Evolutionary conservation across 2,113 vertebrate species (phyloP).

Genomic region (Lophius piscatorius): DNA sequence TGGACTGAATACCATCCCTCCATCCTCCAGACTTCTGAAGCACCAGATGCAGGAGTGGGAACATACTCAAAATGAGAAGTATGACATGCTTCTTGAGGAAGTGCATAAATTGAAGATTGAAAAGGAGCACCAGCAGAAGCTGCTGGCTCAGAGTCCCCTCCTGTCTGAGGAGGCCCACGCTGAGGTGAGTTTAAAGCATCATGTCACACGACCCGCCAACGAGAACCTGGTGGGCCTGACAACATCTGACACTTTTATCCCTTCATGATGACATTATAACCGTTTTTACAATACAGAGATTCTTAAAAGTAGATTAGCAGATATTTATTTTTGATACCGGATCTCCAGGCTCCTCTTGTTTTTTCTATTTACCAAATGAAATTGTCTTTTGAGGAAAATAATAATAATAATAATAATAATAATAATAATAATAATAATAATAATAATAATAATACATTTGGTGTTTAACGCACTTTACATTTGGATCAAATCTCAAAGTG

Average conservation of each 20-base stretch:
- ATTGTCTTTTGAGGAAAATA: not conserved
- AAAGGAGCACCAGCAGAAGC: conserved; percentile 89
- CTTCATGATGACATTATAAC: not conserved
- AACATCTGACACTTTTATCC: not conserved
- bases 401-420: no score
- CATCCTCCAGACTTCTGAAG: conserved; percentile 86
- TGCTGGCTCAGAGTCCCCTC: conserved; percentile 87
- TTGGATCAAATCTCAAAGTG: no score
- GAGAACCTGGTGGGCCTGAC: conserved; percentile 89
- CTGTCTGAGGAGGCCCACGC: conserved; percentile 89
- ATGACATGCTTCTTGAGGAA: conserved; percentile 83
- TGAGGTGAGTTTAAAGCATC: conserved; percentile 89
- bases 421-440: no score
- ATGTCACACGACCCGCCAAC: conserved; percentile 91
- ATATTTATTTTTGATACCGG: not conserved
- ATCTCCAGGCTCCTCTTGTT: no score
- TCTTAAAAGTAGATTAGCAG: not conserved
- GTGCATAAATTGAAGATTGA: conserved; percentile 87
- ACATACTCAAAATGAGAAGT: conserved; percentile 81
- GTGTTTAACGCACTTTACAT: no score
- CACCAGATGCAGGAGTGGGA: conserved; percentile 88
- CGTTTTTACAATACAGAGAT: not conserved
- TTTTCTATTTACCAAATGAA: no score
- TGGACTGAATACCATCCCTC: conserved; percentile 51
- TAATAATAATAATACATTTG: no score